Percentiles rank a stretch among this genome's conserved stretches.
phyloP scores from a whole-genome alignment of 2,113 vertebrate species.

The Hemiscyllium ocellatum region DNA sequence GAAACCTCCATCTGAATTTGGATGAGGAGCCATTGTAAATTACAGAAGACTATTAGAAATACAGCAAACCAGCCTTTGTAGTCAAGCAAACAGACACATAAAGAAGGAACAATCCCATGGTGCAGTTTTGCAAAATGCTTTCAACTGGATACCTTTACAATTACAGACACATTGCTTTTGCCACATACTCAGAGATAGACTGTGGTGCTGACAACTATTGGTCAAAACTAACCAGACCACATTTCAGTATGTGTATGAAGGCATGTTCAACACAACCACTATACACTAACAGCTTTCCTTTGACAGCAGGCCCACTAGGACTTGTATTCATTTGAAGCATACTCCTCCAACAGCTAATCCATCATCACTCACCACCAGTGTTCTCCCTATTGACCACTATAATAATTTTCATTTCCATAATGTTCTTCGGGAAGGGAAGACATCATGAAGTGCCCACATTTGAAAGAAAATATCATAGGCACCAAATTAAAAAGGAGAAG shows the following conservation, averaged over 20 bases:
- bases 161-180: neutral
- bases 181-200: neutral
- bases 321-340: neutral
- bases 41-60: neutral
- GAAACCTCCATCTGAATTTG: neutral
- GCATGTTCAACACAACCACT: neutral
- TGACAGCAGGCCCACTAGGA: neutral
- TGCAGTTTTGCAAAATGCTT: neutral
- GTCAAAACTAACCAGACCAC: slow-evolving; percentile 5
- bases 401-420: neutral
- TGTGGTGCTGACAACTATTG: neutral
- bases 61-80: neutral
- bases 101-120: neutral
- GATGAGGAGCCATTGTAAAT: neutral
- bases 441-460: neutral
- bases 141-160: neutral
- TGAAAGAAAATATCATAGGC: neutral
- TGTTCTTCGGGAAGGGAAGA: neutral
- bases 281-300: neutral
- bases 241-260: neutral
- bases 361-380: neutral
- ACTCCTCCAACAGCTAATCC: neutral
- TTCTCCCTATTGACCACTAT: neutral
- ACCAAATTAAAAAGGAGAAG: neutral
- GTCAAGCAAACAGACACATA: neutral